phyloP scores from a whole-genome alignment of 2,888 invertebrate genomes.

The Prosapia bicincta region DNA sequence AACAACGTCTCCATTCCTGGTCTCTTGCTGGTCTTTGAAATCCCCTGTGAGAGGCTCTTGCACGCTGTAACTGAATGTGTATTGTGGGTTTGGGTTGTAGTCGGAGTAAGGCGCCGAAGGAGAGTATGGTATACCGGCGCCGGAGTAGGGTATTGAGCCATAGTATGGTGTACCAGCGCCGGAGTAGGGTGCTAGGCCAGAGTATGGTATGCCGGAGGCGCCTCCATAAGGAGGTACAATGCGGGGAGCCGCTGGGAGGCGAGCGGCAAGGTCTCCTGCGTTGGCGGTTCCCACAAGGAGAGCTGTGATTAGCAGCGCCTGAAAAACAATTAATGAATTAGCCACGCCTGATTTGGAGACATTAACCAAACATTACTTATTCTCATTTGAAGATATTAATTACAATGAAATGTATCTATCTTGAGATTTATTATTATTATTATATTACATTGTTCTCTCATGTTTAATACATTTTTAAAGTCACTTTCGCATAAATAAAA shows the following conservation, averaged over 20 bases:
- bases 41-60: constrained; percentile 39
- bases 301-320: no score
- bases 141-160: constrained; percentile 46
- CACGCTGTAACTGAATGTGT: constrained; percentile 39
- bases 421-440: no score
- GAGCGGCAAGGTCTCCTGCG: no score
- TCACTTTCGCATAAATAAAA: no score
- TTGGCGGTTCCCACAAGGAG: no score
- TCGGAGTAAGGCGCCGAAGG: constrained; percentile 40
- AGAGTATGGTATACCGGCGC: constrained; percentile 37
- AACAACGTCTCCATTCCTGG: constrained; percentile 38
- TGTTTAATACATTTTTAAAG: no score
- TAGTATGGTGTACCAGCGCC: constrained; percentile 38
- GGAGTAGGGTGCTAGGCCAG: not conserved
- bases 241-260: constrained; percentile 35
- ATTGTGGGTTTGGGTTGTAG: constrained; percentile 40
- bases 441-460: no score
- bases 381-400: no score
- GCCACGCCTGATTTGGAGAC: no score
- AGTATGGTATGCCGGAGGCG: not conserved
- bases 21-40: constrained; percentile 38
- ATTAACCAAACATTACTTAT: no score
- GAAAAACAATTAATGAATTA: no score
- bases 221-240: constrained; percentile 33
- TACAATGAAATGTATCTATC: no score